Conservation (phyloP, 2,113 vertebrate genomes). For the Podarcis raffonei region DNA sequence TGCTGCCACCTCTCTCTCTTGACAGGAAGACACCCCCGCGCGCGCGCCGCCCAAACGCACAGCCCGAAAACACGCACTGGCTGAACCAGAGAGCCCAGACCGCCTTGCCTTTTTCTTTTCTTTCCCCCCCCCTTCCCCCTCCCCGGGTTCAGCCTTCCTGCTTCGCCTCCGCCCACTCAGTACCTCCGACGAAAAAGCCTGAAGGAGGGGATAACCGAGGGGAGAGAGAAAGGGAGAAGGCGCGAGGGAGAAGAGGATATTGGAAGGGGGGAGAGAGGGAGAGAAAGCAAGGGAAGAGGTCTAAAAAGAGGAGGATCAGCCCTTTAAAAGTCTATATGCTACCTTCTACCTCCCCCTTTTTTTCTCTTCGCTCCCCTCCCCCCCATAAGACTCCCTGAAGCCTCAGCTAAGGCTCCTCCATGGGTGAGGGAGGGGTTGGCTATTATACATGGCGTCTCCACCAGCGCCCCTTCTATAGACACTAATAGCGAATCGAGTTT, state of each 20-base stretch:
- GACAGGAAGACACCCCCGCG: background rate
- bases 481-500: conserved; percentile 80
- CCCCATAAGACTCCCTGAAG: conserved; percentile 1
- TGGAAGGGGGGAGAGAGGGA: background rate
- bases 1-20: background rate
- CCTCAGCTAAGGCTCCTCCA: conserved; percentile 56
- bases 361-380: no score
- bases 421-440: conserved; percentile 35
- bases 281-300: background rate
- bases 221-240: background rate
- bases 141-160: background rate
- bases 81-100: background rate
- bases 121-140: background rate
- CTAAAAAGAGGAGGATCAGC: background rate
- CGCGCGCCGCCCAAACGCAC: background rate
- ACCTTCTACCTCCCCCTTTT: background rate
- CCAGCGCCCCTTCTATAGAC: conserved; percentile 69
- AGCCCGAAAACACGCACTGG: background rate
- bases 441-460: conserved; percentile 52
- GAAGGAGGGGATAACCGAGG: background rate
- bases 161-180: background rate
- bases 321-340: background rate
- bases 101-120: background rate
- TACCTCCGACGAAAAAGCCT: background rate
- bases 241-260: background rate